phyloP scores from a whole-genome alignment of 2,797 vertebrate genomes.

The Petrocephalus sullivani region DNA sequence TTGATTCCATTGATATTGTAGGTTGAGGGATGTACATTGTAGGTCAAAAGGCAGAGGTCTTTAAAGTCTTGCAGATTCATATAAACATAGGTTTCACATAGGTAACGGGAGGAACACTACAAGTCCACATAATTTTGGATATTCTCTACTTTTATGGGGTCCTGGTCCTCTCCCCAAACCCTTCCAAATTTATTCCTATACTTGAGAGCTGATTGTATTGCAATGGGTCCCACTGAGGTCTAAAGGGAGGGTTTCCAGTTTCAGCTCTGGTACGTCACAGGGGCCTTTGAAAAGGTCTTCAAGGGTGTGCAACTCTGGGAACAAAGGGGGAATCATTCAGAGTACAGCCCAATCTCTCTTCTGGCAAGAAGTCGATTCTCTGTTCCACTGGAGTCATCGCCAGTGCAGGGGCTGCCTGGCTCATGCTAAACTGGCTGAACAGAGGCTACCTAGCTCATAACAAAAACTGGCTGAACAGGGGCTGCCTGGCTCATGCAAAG shows the following conservation, averaged over 20 bases:
- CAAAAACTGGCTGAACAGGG: neutral
- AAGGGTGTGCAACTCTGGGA: neutral
- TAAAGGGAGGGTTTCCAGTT: slow-evolving; percentile 12
- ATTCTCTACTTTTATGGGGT: neutral
- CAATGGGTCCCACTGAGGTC: neutral
- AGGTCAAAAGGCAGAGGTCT: neutral
- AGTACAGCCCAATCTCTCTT: neutral
- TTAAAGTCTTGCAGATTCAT: neutral
- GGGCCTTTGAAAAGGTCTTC: neutral
- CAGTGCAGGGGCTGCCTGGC: neutral
- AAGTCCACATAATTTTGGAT: neutral
- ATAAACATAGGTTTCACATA: neutral
- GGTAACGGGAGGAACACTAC: neutral
- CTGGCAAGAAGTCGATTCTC: neutral
- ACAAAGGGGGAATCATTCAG: neutral
- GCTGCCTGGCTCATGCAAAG: neutral
- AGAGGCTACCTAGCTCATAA: neutral
- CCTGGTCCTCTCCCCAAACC: neutral
- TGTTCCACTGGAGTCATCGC: neutral
- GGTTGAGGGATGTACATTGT: neutral
- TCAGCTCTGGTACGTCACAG: neutral
- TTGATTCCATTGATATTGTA: neutral
- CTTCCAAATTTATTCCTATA: neutral
- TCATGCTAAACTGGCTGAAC: neutral
- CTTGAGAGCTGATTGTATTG: neutral